phyloP scores from a whole-genome alignment of 2,888 invertebrate genomes.

The Rhorus exstirpatorius region DNA sequence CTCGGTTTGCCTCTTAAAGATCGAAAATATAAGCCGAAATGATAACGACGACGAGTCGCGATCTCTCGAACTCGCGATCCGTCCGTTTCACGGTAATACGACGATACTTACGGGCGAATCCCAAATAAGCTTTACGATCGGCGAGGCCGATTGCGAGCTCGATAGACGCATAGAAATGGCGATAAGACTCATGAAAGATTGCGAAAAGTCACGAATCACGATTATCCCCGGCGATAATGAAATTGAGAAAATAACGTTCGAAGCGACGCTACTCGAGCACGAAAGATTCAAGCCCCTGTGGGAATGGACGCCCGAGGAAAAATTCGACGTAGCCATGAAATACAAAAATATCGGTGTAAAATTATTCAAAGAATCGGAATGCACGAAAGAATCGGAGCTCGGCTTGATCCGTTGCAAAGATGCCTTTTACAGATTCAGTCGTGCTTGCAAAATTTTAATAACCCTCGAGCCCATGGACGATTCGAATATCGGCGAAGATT shows the following conservation, averaged over 20 bases:
- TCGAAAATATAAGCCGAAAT: constrained; percentile 70
- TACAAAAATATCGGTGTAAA: constrained; percentile 89
- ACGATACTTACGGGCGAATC: constrained; percentile 80
- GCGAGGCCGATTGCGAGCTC: constrained; percentile 86
- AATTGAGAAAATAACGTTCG: constrained; percentile 85
- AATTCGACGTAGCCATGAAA: constrained; percentile 86
- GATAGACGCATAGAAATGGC: constrained; percentile 88
- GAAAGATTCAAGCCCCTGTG: constrained; percentile 87
- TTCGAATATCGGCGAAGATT: constrained; percentile 86
- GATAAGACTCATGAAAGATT: constrained; percentile 87
- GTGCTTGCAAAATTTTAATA: constrained; percentile 91
- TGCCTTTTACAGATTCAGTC: constrained; percentile 91
- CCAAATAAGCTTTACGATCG: constrained; percentile 84
- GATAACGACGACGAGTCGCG: neutral
- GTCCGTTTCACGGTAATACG: constrained; percentile 86
- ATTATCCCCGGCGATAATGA: constrained; percentile 73
- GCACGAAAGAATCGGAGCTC: constrained; percentile 82
- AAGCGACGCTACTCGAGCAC: constrained; percentile 85
- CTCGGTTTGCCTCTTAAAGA: constrained; percentile 76
- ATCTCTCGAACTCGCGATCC: constrained; percentile 75
- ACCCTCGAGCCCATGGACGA: constrained; percentile 88
- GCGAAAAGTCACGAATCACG: constrained; percentile 86
- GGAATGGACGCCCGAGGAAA: constrained; percentile 88
- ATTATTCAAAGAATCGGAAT: constrained; percentile 87
- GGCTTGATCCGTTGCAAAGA: constrained; percentile 87